Evolutionary conservation across 2,797 vertebrate species (phyloP).

Genomic region (Thaleichthys pacificus): DNA sequence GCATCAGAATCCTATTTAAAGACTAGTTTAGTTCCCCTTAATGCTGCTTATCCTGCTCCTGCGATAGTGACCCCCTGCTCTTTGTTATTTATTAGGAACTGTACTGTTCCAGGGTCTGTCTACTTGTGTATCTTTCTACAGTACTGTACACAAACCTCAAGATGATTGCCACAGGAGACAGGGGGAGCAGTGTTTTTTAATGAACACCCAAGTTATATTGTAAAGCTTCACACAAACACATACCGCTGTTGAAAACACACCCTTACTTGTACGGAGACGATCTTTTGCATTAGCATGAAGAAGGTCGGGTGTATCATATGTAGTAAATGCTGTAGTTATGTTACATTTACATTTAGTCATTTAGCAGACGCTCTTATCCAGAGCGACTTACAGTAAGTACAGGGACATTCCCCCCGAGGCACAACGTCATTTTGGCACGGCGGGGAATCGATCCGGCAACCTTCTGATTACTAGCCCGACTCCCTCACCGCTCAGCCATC

Average conservation of each 20-base stretch:
- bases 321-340: conserved; percentile 7
- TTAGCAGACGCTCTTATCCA: no score
- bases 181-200: neutral
- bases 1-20: neutral
- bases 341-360: no score
- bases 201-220: neutral
- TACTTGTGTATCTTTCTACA: neutral
- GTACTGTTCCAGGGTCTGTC: conserved; percentile 12
- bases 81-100: neutral
- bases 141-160: conserved; percentile 9
- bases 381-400: no score
- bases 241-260: neutral
- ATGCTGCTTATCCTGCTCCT: conserved; percentile 9
- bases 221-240: conserved; percentile 1
- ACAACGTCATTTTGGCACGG: no score
- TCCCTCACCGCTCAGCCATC: no score
- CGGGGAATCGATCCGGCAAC: no score
- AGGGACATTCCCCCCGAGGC: no score
- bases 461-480: no score
- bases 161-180: neutral
- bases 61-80: no score
- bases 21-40: conserved; percentile 6
- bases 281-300: conserved; percentile 12
- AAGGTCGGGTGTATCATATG: conserved; percentile 3
- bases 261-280: conserved; percentile 15